These are phyloP conservation scores for Paralinhomoeus sp. DNA, from an alignment of 2,888 invertebrate species.

Conservation along the genomic window DNA sequence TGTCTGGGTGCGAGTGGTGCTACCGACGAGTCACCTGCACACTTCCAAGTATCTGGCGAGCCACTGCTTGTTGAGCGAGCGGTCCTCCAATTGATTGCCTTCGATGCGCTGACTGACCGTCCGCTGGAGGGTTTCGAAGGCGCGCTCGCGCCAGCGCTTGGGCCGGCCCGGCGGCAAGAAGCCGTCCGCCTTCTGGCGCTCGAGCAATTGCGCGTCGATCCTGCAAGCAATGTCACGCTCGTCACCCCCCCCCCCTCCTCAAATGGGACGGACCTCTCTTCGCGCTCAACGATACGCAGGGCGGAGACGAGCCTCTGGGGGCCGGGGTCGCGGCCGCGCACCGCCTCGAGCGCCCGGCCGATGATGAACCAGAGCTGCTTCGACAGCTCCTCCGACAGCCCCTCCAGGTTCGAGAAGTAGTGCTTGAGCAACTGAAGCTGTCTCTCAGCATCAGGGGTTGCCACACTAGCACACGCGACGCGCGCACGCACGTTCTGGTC, in stretches of 20 bases:
- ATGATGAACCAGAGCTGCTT: conserved; percentile 50
- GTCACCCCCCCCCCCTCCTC: no score
- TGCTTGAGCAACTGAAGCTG: conserved; percentile 53
- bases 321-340: conserved; percentile 54
- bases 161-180: conserved; percentile 85
- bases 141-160: conserved; percentile 65
- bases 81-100: conserved; percentile 76
- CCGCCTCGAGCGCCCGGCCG: conserved; percentile 69
- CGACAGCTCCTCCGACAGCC: conserved; percentile 47
- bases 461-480: background rate
- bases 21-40: conserved; percentile 54
- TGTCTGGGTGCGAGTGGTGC: no score
- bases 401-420: conserved; percentile 84
- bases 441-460: no score
- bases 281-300: conserved; percentile 77
- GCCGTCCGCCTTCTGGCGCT: conserved; percentile 53
- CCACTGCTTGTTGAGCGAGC: conserved; percentile 78
- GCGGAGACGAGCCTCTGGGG: conserved; percentile 56
- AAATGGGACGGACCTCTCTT: conserved; percentile 50
- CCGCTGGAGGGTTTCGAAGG: conserved; percentile 44
- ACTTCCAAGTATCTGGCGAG: conserved; percentile 53
- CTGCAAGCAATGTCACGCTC: no score
- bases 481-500: conserved; percentile 1
- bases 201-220: conserved; percentile 58
- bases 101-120: conserved; percentile 42